Evolutionary conservation across 1,140 invertebrate genomes (phyloP).

Genomic region (Brachionus sp.): DNA sequence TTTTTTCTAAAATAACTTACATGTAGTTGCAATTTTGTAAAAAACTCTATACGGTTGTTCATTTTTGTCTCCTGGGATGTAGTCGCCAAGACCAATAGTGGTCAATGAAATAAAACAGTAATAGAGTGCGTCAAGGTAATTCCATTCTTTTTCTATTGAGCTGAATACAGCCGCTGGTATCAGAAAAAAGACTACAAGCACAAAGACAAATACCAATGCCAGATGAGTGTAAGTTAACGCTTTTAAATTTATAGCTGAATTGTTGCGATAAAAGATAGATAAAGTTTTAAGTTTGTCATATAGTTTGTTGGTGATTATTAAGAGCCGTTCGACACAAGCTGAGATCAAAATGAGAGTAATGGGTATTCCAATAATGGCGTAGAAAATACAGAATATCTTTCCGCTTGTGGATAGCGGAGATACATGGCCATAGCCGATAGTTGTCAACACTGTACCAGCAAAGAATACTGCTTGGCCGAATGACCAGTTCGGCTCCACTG

Average conservation of each 20-base stretch:
- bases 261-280: conserved; percentile 44
- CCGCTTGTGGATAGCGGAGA: conserved; percentile 55
- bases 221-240: conserved; percentile 46
- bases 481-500: conserved; percentile 67
- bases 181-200: conserved; percentile 37
- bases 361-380: conserved; percentile 62
- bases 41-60: conserved; percentile 69
- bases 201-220: conserved; percentile 23
- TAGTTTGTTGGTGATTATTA: conserved; percentile 77
- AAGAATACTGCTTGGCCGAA: conserved; percentile 93
- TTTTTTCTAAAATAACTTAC: conserved; percentile 60
- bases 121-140: conserved; percentile 48
- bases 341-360: conserved; percentile 97
- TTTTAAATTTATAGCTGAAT: conserved; percentile 46
- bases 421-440: conserved; percentile 73
- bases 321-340: conserved; percentile 89
- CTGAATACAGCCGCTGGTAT: conserved; percentile 18
- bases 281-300: conserved; percentile 69
- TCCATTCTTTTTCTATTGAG: conserved; percentile 63
- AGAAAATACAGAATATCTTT: conserved; percentile 59
- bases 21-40: conserved; percentile 75
- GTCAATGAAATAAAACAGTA: conserved; percentile 52
- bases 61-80: conserved; percentile 75
- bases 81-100: conserved; percentile 63
- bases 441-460: conserved; percentile 93